These are phyloP conservation scores for Pelodiscus sinensis DNA, from an alignment of 2,113 vertebrate species.

Conservation along the genomic window DNA sequence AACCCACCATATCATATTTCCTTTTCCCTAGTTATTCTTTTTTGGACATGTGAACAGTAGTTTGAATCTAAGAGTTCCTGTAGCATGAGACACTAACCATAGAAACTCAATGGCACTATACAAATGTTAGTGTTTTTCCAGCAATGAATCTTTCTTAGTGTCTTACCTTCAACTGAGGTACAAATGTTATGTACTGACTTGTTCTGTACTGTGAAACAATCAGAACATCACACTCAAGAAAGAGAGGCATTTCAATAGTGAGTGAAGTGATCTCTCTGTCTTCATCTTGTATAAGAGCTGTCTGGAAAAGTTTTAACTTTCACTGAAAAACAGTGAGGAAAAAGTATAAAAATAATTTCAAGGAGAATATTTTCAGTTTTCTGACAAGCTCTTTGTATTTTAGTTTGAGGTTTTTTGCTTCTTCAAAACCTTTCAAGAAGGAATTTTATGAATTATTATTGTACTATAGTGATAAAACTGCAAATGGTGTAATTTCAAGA, in stretches of 20 bases:
- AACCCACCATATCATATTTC: not conserved
- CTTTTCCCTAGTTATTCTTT: not conserved
- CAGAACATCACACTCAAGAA: not conserved
- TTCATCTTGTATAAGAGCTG: not conserved
- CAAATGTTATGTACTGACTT: not conserved
- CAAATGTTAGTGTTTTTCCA: not conserved
- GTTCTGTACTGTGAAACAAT: not conserved
- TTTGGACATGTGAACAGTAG: not conserved
- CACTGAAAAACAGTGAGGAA: not conserved
- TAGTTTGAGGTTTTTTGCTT: not conserved
- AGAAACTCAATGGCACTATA: not conserved
- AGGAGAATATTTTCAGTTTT: not conserved
- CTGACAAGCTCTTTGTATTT: not conserved
- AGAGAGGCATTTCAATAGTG: not conserved
- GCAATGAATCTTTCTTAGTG: not conserved
- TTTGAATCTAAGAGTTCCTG: not conserved
- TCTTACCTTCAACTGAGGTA: not conserved
- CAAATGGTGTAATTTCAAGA: not conserved
- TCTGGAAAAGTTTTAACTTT: not conserved
- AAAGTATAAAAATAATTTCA: not conserved
- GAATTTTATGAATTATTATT: not conserved
- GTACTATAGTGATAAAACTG: not conserved
- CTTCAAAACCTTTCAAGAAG: not conserved
- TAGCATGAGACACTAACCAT: not conserved
- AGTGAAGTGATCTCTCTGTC: not conserved